Evolutionary conservation across 1,140 invertebrate genomes (phyloP), one percentile per base, ranked within the genome.

Genomic region (Cydia strobilella): DNA sequence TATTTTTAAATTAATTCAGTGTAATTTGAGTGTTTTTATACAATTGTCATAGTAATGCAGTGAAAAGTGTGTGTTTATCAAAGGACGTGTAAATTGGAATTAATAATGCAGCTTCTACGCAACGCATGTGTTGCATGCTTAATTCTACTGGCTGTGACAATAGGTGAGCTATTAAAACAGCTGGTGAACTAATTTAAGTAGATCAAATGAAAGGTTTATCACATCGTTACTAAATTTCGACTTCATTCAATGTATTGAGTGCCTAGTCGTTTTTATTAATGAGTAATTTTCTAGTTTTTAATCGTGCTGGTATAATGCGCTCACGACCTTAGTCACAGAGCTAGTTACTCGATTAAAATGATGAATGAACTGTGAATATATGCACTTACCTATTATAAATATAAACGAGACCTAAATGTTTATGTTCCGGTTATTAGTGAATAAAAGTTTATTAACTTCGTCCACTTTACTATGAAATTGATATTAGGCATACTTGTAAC

Each of bases 81-180:
- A 69, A 42, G 88, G 89, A 89, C 86, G 88, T 90, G 89, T 82
- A 83, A 51, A 86, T 81, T 79, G 73, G 75, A 85, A 79, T 81
- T 85, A 76, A 88, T 86, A 82, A 89, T 90, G 86, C 83, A 82
- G 84, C 78, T 74, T 77, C 79, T 83, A 74, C 75, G 77, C 75
- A 83, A 75, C 82, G 82, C 87, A 65, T 85, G 84, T 73, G 80
- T 82, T 77, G 86, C 86, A 87, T 86, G 86, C 51, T 63, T 89
- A 54, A 69, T 90, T 74, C 72, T 85, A 62, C 76, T 90, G 69
- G 81, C 81, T 75, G 81, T 83, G 72, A 79, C 84, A 73, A 86
- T 85, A 80, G 89, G 89, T 92, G 73, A 88, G 86, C 80, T 74
- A 13, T 31, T 12, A 72, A 54, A 48, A 48, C 63, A 65, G 73